Evolutionary conservation across 2,113 vertebrate genomes (phyloP), one percentile per base, ranked within the genome.

Genomic region (Pteruthius melanotis): DNA sequence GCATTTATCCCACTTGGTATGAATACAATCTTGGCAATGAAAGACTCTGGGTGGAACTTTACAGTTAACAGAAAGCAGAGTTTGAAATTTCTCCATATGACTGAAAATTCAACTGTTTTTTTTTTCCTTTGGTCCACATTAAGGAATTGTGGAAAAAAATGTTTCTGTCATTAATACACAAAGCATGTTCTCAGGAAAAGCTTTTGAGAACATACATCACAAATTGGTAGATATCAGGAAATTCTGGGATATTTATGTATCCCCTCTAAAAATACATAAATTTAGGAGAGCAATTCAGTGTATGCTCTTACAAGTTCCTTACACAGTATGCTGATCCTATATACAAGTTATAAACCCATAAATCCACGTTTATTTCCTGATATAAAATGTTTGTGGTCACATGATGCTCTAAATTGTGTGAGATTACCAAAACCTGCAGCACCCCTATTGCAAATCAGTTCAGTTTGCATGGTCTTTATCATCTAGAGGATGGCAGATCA

Each of bases 361-460:
- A 83, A 97, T 24, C 7, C 37, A 86, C 71, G 30, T 42, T 69
- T 42, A 83, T 92, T 75, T 75, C 42, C 31, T 7, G 35, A 68
- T n/a, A 72, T n/a, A 57, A 84, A 96, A 64, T 53, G 77, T 27
- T 82, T 11, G 3, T 68, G 63, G 68, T 53, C 84, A 31, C 81
- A 68, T 4, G 19, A 60, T 91, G 82, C 11, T n/a, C 64, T 94
- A 53, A 90, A 88, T 52, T 54, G 65, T 42, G 23, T 33, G 57
- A 42, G 71, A 83, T 45, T 53, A 94, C 71, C 91, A 79, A 96
- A 95, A 89, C 77, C 77, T 89, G 31, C 23, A 94, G 83, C 15
- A 17, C 60, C 77, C 27, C 56, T 50, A 27, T 0, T 76, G 79
- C 65, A 91, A 85, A 83, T 76, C 64, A 93, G 50, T 86, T 49